Base-by-base conservation (phyloP, 2,113 vertebrate species). In the Petrocephalus microphthalmus region DNA sequence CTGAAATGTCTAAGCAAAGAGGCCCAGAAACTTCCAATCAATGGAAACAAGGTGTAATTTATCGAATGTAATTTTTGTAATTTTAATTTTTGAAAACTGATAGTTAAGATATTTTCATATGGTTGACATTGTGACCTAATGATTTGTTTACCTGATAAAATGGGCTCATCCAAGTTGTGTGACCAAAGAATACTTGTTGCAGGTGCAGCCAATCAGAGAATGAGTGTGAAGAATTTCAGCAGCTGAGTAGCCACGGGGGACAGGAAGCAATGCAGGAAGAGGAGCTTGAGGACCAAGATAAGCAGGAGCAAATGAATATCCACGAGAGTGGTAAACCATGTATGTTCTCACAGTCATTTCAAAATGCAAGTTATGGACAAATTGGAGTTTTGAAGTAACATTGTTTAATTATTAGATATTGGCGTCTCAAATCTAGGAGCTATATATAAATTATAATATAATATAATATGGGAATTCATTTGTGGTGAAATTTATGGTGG, bases 291-390 rank as follows among this genome's bases (percentile, higher is more conserved):
- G 84, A 89, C 64, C 93, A 92, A n/a, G 93, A 91, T 33, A 91
- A 0, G 51, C 93, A 94, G 89, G 95, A 1, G 60, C 94, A 93
- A 90, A 90, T 91, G 88, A 93, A 94, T 8, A 60, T 86, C 0
- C 93, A 93, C 19, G 96, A 96, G 91, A 91, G 82, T 81, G 93
- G 64, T 19, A 94, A 91, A 67, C 86, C 92, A 85, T 91, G 96
- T 97, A 91, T 94, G 96, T 37, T 78, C 13, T 51, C 56, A 54
- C 17, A 22, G 22, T 4, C 45, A 67, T 29, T 29, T 29, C n/a
- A 67, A 67, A 67, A 29, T 0, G 25, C 60, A 13, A 67, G 10
- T 67, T 67, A 7, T 49, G 47, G 6, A 49, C 47, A 49, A 49
- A 49, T 49, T 49, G 7, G 6, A 49, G 7, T 10, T 17, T 8